Evolutionary conservation across 2,888 invertebrate genomes (phyloP).

Genomic region (Neria commutata): DNA sequence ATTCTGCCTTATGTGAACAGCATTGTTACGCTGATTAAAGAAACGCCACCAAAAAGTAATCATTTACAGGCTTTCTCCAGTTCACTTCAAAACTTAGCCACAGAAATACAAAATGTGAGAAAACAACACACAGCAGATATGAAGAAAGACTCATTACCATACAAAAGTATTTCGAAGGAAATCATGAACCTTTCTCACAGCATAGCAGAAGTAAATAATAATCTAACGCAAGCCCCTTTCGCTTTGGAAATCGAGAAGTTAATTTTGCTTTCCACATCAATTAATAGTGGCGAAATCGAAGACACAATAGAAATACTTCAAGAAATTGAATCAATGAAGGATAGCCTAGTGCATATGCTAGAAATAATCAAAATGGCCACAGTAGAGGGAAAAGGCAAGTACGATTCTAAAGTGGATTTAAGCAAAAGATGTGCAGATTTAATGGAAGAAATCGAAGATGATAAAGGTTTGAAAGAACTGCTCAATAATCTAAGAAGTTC

Average conservation of each 20-base stretch:
- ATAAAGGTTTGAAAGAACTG: conserved; percentile 16
- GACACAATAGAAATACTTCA: conserved; percentile 37
- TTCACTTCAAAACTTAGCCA: conserved; percentile 20
- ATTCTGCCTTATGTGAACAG: conserved; percentile 31
- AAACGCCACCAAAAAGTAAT: conserved; percentile 19
- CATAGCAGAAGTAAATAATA: too few relatives aligned
- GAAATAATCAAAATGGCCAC: conserved; percentile 21
- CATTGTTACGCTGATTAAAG: conserved; percentile 29
- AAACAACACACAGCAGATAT: conserved; percentile 21
- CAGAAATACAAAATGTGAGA: conserved; percentile 21
- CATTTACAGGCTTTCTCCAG: conserved; percentile 21
- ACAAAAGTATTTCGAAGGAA: conserved; percentile 12
- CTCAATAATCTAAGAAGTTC: conserved; percentile 19
- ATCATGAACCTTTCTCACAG: too few relatives aligned
- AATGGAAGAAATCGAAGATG: neutral
- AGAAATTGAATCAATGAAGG: conserved; percentile 38
- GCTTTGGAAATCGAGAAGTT: too few relatives aligned
- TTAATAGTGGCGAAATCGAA: conserved; percentile 15
- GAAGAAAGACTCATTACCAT: conserved; percentile 16
- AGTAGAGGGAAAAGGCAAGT: neutral
- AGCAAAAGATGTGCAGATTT: neutral
- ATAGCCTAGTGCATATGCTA: conserved; percentile 24
- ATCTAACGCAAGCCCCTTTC: too few relatives aligned
- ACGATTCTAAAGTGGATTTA: neutral
- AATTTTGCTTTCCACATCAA: conserved; percentile 3